Evolutionary conservation across 2,888 invertebrate genomes (phyloP), one percentile per base, ranked within the genome.

Genomic region (Volucella inanis): DNA sequence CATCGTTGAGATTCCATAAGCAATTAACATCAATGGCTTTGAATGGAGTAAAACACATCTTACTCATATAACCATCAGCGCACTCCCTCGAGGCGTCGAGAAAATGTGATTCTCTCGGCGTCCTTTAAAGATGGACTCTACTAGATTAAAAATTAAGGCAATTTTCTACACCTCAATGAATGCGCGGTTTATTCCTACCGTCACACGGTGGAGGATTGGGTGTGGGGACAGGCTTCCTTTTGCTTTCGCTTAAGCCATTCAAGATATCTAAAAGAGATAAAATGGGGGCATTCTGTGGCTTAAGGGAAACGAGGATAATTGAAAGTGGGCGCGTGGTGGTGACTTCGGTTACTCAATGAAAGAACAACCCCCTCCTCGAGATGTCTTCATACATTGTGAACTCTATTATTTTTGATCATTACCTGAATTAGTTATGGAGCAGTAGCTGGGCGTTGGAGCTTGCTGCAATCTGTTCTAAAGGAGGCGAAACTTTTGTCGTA

Each of bases 261-360:
- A 75, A 84, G 84, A 84, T 84, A 80, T 65, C 50, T 84, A 71
- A 84, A 84, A 71, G 65, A 84, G 84, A 84, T 84, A 84, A 79
- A 84, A 84, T 67, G 80, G 70, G 84, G 84, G 14, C 84, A 75
- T 71, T 45, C 59, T 55, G 61, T 71, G 67, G 75, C 84, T 75
- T 55, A 61, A 70, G 71, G 74, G 65, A 80, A 80, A 71, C 59
- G 70, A 76, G 75, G 84, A 84, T 84, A 84, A 84, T 84, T 84
- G 84, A 84, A 84, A 80, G 43, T 71, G 80, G 80, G 76, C 38
- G 62, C 57, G 38, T 10, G 50, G 22, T 15, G 15, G 18, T 31
- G 31, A 31, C 6, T 31, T 6, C 6, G 4, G 0, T 6, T 31
- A 31, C 31, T 6, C 6, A 31, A 4, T 12, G 31, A 41, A 43